Evolutionary conservation across 2,797 vertebrate genomes (phyloP), one percentile per base, ranked within the genome.

Genomic region (Thunnus albacares): DNA sequence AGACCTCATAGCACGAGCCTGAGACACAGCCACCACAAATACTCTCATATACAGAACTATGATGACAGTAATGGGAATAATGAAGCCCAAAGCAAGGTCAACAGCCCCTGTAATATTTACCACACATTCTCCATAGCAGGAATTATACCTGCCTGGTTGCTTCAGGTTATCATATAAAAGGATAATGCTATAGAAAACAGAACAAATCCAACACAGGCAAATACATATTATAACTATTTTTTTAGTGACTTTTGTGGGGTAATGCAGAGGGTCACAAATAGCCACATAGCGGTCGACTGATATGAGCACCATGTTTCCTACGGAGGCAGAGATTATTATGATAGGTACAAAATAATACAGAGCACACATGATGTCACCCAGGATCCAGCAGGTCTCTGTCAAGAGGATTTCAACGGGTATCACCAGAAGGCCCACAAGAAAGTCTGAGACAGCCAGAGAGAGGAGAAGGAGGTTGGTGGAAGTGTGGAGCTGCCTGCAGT

Each of bases 121-220:
- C 0, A 81, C 0, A 66, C 92, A 94, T 15, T 93, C 76, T 6
- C 91, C 91, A 15, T 68, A 1, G 41, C 90, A 92, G 22, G 74
- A 71, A 38, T 28, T 82, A 2, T 77, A 85, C 28, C 6, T 71
- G 20, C 90, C 84, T 2, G 89, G 90, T 0, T 77, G 2, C 3
- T 47, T 47, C 0, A 80, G 3, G 18, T 71, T 35, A 22, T 78
- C 57, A 1, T 12, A 26, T 2, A 75, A 47, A 18, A 63, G 1
- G 3, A 52, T 0, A 4, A 38, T 14, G 43, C 61, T 15, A 52
- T 77, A 84, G 22, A 77, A 3, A 49, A 63, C 24, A 15, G 72
- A 79, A 0, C 5, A 79, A 5, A 82, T 12, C 85, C 85, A 87
- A 41, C 80, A 80, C 17, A 78, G 17, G 49, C 61, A 66, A 12